Evolutionary conservation across 2,797 vertebrate species (phyloP), one percentile per base, ranked within the genome.

Genomic region (Gymnopithys bicolor): DNA sequence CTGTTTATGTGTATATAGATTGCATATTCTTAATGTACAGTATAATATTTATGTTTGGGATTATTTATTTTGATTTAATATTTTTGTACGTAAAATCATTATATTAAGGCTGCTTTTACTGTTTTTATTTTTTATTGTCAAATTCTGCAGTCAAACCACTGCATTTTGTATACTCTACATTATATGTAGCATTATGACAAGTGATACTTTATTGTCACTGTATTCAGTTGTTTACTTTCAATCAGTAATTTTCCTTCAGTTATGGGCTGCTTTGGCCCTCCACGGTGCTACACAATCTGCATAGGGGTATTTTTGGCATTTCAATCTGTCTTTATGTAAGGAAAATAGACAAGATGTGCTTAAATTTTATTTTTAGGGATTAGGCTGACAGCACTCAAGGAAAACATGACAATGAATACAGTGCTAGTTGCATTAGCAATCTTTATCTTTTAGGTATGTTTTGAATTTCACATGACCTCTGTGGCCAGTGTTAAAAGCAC

Each of bases 11-110:
- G 76, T 97, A 95, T 96, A 96, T 97, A 95, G 96, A 96, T 96
- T 60, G 82, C 96, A 95, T 98, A 98, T 97, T 97, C 97, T 95
- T 98, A 97, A 97, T 98, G 97, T 98, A 98, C 98, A 98, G 97
- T 98, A 97, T 98, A 98, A 98, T 98, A 98, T 98, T 98, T 98
- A 98, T 98, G 98, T 98, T 96, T 96, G 94, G 97, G 97, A 97
- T 98, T 98, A 98, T 98, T 98, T 98, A 98, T 98, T 98, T 98
- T 97, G 97, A 97, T 98, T 98, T 98, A 98, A 98, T 98, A 98
- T 98, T 98, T 98, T 98, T 98, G 96, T 98, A 97, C 96, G 97
- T 98, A 98, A 98, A 98, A 98, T 98, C 97, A 98, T 97, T 97
- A 96, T 98, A 96, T 97, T 97, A 97, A 94, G 97, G 97, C 97